Evolutionary conservation across 2,797 vertebrate species (phyloP).

Genomic region (Lacerta bilineata): DNA sequence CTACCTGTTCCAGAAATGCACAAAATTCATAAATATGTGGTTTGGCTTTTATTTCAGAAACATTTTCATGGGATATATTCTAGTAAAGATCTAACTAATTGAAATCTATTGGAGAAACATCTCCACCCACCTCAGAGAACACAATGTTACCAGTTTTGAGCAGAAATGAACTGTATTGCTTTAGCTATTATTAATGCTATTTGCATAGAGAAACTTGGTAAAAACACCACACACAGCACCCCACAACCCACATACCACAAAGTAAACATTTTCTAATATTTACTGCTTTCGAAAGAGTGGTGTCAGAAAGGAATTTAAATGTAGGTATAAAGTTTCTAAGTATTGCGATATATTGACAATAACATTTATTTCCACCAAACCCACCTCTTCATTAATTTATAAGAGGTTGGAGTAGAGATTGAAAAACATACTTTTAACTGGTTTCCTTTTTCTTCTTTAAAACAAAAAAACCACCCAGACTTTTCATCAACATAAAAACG

Average conservation of each 20-base stretch:
- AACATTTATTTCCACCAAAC: constrained; percentile 27
- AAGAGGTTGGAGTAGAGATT: constrained; percentile 58
- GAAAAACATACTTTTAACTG: constrained; percentile 69
- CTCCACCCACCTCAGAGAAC: constrained; percentile 43
- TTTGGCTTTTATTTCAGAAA: constrained; percentile 45
- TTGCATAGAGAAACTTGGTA: neutral
- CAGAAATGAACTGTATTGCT: constrained; percentile 49
- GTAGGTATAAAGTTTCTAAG: constrained; percentile 40
- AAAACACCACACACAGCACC: constrained; percentile 32
- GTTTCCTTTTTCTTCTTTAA: neutral
- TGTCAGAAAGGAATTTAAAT: constrained; percentile 49
- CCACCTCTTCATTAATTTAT: constrained; percentile 43
- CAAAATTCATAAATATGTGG: constrained; percentile 46
- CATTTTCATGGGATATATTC: constrained; percentile 54
- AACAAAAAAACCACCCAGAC: constrained; percentile 31
- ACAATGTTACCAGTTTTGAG: constrained; percentile 58
- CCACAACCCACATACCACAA: constrained; percentile 63
- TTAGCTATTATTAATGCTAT: constrained; percentile 34
- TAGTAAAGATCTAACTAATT: constrained; percentile 54
- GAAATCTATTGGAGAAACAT: constrained; percentile 56
- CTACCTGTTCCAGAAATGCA: constrained; percentile 46
- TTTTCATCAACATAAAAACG: constrained; percentile 76
- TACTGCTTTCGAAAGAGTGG: constrained; percentile 39
- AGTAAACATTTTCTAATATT: neutral
- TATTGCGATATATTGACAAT: constrained; percentile 47